Conservation (phyloP, 2,113 vertebrate genomes). For the Brachyhypopomus occidentalis region DNA sequence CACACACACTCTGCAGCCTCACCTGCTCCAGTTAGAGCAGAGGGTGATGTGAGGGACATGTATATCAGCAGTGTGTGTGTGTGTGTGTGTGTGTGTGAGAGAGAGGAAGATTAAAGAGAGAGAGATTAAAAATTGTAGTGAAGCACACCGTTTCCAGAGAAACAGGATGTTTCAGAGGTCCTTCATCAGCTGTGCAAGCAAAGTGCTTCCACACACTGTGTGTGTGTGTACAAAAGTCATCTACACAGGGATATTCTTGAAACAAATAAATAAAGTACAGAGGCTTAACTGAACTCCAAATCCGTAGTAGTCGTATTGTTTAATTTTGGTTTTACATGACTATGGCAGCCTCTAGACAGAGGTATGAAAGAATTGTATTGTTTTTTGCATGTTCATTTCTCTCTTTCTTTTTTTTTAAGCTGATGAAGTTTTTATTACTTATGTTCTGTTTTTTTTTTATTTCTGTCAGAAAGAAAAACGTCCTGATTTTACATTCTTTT, state of each 20-base stretch:
- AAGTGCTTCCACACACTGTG: too few species aligned
- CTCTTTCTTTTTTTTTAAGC: constrained; percentile 66
- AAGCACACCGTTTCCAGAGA: too few species aligned
- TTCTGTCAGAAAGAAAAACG: constrained; percentile 13
- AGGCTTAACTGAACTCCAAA: background rate
- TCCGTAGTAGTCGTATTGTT: constrained; percentile 2
- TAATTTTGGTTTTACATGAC: constrained; percentile 17
- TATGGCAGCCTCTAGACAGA: constrained; percentile 18
- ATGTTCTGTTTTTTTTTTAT: constrained; percentile 65
- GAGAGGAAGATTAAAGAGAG: too few species aligned
- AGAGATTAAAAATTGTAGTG: too few species aligned
- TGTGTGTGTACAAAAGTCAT: too few species aligned
- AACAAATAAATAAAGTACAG: too few species aligned
- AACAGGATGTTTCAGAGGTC: too few species aligned
- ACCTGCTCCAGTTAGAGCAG: constrained; percentile 46
- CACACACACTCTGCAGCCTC: constrained; percentile 56
- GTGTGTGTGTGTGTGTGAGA: too few species aligned
- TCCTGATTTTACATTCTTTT: constrained; percentile 65
- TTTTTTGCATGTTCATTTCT: constrained; percentile 64
- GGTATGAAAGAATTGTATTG: constrained; percentile 33
- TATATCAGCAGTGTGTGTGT: background rate
- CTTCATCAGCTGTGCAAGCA: too few species aligned
- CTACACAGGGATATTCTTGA: too few species aligned
- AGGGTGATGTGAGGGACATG: constrained; percentile 3
- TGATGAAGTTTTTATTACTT: constrained; percentile 67